phyloP scores from a whole-genome alignment of 2,888 invertebrate genomes.

The Chrysolina oricalcia region DNA sequence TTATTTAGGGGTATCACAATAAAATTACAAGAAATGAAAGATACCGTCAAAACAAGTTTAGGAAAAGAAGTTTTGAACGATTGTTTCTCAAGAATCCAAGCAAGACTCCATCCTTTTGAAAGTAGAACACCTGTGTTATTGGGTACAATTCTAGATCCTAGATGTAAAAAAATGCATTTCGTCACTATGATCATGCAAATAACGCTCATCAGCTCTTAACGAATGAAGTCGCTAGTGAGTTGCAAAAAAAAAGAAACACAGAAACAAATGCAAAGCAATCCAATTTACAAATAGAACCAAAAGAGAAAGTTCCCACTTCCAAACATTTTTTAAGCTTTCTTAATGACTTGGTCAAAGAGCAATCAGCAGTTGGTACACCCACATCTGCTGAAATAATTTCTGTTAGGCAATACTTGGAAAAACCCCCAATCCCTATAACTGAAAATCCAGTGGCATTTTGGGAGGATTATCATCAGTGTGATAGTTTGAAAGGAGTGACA shows the following conservation, averaged over 20 bases:
- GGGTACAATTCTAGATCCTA: background rate
- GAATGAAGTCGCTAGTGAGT: background rate
- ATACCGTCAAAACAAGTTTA: too few species aligned
- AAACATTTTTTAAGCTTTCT: background rate
- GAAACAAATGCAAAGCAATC: background rate
- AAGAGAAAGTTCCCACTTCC: background rate
- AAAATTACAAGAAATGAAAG: too few species aligned
- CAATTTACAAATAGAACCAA: background rate
- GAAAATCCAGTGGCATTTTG: background rate
- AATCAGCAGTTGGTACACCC: background rate
- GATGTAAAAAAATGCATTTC: background rate
- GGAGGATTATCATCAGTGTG: background rate
- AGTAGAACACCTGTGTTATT: background rate
- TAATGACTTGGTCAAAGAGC: background rate
- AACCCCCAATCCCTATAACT: background rate
- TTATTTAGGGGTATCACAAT: too few species aligned
- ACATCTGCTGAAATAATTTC: background rate
- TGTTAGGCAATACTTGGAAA: background rate
- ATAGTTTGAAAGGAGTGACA: background rate
- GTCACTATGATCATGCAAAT: background rate
- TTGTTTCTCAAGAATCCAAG: too few species aligned
- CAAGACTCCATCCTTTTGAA: too few species aligned
- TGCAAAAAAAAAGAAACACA: background rate
- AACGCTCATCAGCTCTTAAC: background rate
- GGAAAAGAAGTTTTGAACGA: too few species aligned